A percentile compares a stretch with the other conserved stretches of the same genome.
phyloP scores from a whole-genome alignment of 1,140 invertebrate genomes.

The Drosophila watanabei region DNA sequence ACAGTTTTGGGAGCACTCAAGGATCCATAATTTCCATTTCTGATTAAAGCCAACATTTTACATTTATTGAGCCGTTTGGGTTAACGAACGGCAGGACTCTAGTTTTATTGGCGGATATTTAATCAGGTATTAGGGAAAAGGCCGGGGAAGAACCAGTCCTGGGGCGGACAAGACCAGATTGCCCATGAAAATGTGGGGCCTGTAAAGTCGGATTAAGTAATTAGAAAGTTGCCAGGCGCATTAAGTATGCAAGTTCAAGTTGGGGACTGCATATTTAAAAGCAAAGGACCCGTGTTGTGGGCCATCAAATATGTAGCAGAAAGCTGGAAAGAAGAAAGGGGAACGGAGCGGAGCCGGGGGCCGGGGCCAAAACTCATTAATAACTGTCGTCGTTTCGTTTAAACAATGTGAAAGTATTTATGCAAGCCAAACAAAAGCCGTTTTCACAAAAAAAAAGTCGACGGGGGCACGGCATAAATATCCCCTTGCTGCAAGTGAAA shows the following conservation, averaged over 20 bases:
- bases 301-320: slow-evolving; percentile 71
- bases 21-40: slow-evolving; percentile 39
- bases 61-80: slow-evolving; percentile 48
- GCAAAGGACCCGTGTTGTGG: slow-evolving; percentile 50
- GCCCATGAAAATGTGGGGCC: slow-evolving; percentile 39
- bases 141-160: neutral
- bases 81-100: slow-evolving; percentile 34
- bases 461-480: slow-evolving; percentile 47
- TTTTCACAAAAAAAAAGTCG: slow-evolving; percentile 36
- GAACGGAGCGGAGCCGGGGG: neutral
- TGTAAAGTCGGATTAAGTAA: slow-evolving; percentile 75
- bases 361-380: slow-evolving; percentile 69
- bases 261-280: slow-evolving; percentile 70
- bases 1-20: slow-evolving; percentile 31
- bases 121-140: slow-evolving; percentile 28
- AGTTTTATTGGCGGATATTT: slow-evolving; percentile 37
- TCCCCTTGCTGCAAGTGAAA: slow-evolving; percentile 54
- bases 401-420: slow-evolving; percentile 54
- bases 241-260: slow-evolving; percentile 78
- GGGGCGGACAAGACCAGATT: neutral
- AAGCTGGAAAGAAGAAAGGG: neutral
- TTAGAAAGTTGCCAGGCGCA: slow-evolving; percentile 65
- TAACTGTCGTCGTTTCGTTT: slow-evolving; percentile 61
- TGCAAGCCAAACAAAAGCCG: slow-evolving; percentile 61
- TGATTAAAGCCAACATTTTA: slow-evolving; percentile 39